Evolutionary conservation across 1,140 invertebrate genomes (phyloP).

Genomic region (Olivierus martensii): DNA sequence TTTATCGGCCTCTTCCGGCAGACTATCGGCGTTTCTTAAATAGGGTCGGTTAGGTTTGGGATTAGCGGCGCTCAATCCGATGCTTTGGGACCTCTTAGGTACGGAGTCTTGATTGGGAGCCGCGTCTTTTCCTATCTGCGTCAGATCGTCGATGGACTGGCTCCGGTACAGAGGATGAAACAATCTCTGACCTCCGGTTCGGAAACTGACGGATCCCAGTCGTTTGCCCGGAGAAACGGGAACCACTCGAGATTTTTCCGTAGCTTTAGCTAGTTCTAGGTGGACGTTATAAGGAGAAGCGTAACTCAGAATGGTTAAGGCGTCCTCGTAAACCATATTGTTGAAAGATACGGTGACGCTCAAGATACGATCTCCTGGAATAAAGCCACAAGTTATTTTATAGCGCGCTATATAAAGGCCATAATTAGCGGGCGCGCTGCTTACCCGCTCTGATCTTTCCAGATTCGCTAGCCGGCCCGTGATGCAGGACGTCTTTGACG

Average conservation of each 20-base stretch:
- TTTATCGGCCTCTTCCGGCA: conserved; percentile 32
- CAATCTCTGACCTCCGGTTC: conserved; percentile 33
- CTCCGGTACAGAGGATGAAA: conserved; percentile 51
- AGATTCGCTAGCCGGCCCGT: conserved; percentile 72
- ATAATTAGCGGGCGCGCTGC: not conserved
- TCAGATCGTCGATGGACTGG: conserved; percentile 48
- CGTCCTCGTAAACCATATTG: conserved; percentile 80
- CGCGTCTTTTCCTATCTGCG: conserved; percentile 19
- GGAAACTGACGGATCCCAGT: conserved; percentile 17
- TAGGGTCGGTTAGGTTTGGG: conserved; percentile 8
- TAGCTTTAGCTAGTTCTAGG: conserved; percentile 44
- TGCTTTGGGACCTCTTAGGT: conserved; percentile 10
- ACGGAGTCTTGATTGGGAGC: not conserved
- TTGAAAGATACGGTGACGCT: conserved; percentile 71
- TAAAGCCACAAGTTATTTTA: not conserved
- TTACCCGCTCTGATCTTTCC: conserved; percentile 64
- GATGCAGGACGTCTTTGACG: conserved; percentile 68
- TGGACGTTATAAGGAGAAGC: conserved; percentile 80
- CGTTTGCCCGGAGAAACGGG: conserved; percentile 27
- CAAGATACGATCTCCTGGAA: conserved; percentile 68
- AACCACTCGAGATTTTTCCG: not conserved
- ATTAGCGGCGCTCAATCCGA: conserved; percentile 6
- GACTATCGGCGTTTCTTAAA: conserved; percentile 26
- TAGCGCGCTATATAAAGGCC: no score
- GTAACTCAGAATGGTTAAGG: conserved; percentile 71